Conservation (phyloP, 2,797 vertebrate species). For the Pantherophis vulpinus region DNA sequence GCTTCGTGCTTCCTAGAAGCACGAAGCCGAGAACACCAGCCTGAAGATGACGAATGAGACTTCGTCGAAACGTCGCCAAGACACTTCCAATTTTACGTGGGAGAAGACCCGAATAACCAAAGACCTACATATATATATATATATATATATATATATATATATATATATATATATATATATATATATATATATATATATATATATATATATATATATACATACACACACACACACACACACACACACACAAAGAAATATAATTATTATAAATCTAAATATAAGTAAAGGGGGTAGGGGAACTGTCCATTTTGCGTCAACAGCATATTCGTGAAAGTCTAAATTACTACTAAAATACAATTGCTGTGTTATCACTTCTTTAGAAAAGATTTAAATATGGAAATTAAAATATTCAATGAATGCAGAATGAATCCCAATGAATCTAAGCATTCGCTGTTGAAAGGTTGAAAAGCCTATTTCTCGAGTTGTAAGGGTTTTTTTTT, state of each 20-base stretch:
- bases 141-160: too few relatives aligned
- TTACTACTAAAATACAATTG: conserved; percentile 40
- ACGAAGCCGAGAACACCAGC: too few relatives aligned
- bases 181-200: too few relatives aligned
- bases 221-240: conserved; percentile 9
- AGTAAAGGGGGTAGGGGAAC: rapidly evolving
- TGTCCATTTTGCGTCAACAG: conserved; percentile 12
- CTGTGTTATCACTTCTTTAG: conserved; percentile 6
- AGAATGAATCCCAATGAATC: background rate
- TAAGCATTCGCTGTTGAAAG: background rate
- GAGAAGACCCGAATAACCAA: too few relatives aligned
- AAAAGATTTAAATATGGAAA: conserved; percentile 27
- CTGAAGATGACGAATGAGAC: too few relatives aligned
- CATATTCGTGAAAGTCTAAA: background rate
- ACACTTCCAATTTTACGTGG: too few relatives aligned
- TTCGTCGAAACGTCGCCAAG: too few relatives aligned
- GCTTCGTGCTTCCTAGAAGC: too few relatives aligned
- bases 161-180: too few relatives aligned
- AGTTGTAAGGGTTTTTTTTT: rapidly evolving
- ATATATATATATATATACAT: too few relatives aligned
- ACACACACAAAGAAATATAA: conserved; percentile 19
- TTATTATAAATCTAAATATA: background rate
- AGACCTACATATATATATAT: too few relatives aligned
- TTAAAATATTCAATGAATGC: conserved; percentile 26
- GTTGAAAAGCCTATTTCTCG: background rate